Evolutionary conservation across 2,113 vertebrate genomes (phyloP).

Genomic region (Oncorhynchus mykiss): DNA sequence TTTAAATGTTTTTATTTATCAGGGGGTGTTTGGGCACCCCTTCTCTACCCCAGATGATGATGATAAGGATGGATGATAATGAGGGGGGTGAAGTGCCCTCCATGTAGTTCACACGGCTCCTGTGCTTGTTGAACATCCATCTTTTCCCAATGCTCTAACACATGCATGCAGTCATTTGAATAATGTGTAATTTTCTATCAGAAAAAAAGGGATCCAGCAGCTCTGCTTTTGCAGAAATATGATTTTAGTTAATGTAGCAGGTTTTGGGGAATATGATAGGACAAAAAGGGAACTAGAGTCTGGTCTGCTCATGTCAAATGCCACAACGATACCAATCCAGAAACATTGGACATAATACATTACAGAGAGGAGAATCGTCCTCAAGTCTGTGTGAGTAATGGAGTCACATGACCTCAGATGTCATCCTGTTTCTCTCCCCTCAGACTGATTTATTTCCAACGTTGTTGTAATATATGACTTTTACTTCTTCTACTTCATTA

Average conservation of each 20-base stretch:
- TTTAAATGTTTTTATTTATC: too few relatives aligned
- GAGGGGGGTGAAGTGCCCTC: not conserved
- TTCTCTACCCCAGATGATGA: not conserved
- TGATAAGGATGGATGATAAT: not conserved
- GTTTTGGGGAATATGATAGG: not conserved
- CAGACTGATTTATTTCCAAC: conserved; percentile 49
- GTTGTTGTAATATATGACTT: conserved; percentile 47
- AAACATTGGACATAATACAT: conserved; percentile 14
- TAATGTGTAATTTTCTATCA: conserved; percentile 20
- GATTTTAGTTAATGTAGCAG: not conserved
- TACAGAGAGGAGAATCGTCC: conserved; percentile 17
- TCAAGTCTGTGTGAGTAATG: conserved; percentile 37
- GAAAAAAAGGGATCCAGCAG: not conserved
- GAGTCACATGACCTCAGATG: conserved; percentile 26
- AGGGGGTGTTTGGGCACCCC: too few relatives aligned
- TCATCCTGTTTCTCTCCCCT: conserved; percentile 15
- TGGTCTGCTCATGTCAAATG: conserved; percentile 3
- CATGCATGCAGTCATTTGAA: conserved; percentile 12
- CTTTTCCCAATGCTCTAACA: conserved; percentile 5
- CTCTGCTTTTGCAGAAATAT: not conserved
- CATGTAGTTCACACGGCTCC: conserved; percentile 6
- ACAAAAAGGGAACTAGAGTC: not conserved
- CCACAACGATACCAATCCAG: not conserved
- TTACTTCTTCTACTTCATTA: conserved; percentile 43
- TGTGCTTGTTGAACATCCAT: conserved; percentile 18